A percentile compares a stretch with the other conserved stretches of the same genome.
phyloP scores from a whole-genome alignment of 2,888 invertebrate species.

The Chesias legatella region DNA sequence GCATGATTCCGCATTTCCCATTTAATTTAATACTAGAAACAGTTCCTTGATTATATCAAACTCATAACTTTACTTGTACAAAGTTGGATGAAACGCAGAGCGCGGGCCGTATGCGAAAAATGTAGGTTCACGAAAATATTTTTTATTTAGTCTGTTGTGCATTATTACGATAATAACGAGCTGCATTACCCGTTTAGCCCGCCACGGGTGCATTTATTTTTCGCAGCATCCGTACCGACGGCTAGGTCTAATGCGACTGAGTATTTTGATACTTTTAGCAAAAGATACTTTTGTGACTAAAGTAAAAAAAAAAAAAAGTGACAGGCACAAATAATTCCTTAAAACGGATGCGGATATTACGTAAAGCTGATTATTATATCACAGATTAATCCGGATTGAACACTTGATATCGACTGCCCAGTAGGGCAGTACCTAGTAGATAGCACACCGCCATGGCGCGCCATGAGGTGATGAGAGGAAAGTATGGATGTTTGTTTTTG shows the following conservation, averaged over 20 bases:
- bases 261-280: constrained; percentile 30
- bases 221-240: constrained; percentile 50
- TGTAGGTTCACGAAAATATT: constrained; percentile 42
- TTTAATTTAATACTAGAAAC: constrained; percentile 9
- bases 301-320: too few species aligned
- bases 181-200: constrained; percentile 64
- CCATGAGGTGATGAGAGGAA: too few species aligned
- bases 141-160: constrained; percentile 48
- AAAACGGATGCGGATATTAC: too few species aligned
- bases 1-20: not conserved
- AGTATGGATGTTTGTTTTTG: too few species aligned
- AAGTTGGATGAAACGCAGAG: constrained; percentile 18
- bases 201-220: constrained; percentile 65
- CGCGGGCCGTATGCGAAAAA: constrained; percentile 43
- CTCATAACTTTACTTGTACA: constrained; percentile 5
- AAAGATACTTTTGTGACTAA: too few species aligned
- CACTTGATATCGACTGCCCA: too few species aligned
- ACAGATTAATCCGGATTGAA: too few species aligned
- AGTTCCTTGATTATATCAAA: too few species aligned
- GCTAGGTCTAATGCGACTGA: constrained; percentile 35
- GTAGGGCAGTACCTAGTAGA: too few species aligned
- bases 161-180: constrained; percentile 71
- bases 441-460: too few species aligned
- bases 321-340: too few species aligned
- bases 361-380: too few species aligned